Base-by-base conservation (phyloP, 2,113 vertebrate species). In the Albula glossodonta region DNA sequence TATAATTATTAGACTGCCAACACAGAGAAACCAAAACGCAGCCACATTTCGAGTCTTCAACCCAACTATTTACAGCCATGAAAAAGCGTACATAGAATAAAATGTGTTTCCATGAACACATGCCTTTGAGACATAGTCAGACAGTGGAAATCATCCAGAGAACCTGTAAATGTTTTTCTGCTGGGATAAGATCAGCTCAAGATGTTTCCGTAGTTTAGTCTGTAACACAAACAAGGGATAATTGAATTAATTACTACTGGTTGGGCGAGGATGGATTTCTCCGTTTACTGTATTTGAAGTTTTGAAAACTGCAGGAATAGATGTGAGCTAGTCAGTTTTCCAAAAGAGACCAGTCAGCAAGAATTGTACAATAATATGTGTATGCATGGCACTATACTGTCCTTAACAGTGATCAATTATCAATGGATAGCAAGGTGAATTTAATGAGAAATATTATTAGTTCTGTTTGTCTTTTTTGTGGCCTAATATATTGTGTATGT, bases 161-260 rank as follows among this genome's bases (percentile, higher is more conserved):
- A 56, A 50, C 17, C 22, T 70, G 10, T 53, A 82, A 86, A 86
- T 56, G n/a, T 52, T 60, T 56, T n/a, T 51, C 9, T 85, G 92
- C 93, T 93, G 91, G 81, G 89, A 93, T 94, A 92, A 90, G 85
- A 91, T 85, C 66, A 85, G 82, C 90, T 87, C 82, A 89, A 92
- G 94, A 91, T 84, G 83, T 90, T 94, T 95, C 94, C 91, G 89
- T 87, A 85, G 87, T 92, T 92, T 90, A 90, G 87, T 86, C 85
- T 84, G 86, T 88, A 57, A 87, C 50, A 80, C 82, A 89, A 87
- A 87, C 82, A 84, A 15, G 57, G 51, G 74, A 49, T 87, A 86
- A 87, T 51, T 87, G 56, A 83, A 83, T 66, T n/a, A 66, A 80
- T 78, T 86, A 51, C 51, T 57, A 82, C 56, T 22, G 25, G 4